A percentile compares a stretch with the other conserved stretches of the same genome.
Conservation (phyloP, 2,888 invertebrate species). For the Caenorhabditis plicata region DNA sequence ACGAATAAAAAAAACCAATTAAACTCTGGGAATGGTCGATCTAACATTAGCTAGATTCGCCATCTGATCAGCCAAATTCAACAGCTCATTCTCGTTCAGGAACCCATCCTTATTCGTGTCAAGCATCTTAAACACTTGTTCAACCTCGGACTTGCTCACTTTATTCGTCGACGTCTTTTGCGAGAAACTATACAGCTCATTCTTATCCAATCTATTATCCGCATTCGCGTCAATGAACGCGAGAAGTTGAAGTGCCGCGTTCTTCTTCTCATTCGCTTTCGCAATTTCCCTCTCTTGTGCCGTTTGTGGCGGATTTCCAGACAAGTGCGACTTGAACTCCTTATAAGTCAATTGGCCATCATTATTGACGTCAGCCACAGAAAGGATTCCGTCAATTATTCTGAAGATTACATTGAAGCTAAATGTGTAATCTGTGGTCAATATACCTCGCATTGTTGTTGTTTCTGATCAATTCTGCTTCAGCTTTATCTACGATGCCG, state of each 20-base stretch:
- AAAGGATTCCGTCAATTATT: slow-evolving; percentile 56
- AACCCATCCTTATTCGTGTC: slow-evolving; percentile 27
- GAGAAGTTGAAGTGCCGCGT: slow-evolving; percentile 55
- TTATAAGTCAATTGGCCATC: slow-evolving; percentile 51
- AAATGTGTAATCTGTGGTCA: neutral
- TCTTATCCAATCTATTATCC: slow-evolving; percentile 43
- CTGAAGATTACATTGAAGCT: slow-evolving; percentile 1
- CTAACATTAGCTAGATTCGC: slow-evolving; percentile 19
- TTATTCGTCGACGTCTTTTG: slow-evolving; percentile 31
- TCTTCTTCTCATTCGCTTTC: slow-evolving; percentile 49
- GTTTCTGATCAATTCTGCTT: slow-evolving; percentile 21
- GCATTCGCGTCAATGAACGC: slow-evolving; percentile 53
- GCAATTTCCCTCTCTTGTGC: no score
- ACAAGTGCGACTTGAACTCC: slow-evolving; percentile 47
- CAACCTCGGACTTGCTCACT: slow-evolving; percentile 19
- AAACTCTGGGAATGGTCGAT: slow-evolving; percentile 28
- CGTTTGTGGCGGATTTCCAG: slow-evolving; percentile 19
- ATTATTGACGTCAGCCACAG: slow-evolving; percentile 53
- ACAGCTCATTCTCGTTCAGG: slow-evolving; percentile 15
- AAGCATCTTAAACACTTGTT: slow-evolving; percentile 22
- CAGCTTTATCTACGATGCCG: slow-evolving; percentile 35
- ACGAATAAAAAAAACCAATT: neutral
- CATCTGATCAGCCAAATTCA: slow-evolving; percentile 23
- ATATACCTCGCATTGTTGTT: slow-evolving; percentile 27
- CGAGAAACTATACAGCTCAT: slow-evolving; percentile 53